Base-by-base conservation (phyloP, 2,797 vertebrate species). In the Hozukius guyotensis region DNA sequence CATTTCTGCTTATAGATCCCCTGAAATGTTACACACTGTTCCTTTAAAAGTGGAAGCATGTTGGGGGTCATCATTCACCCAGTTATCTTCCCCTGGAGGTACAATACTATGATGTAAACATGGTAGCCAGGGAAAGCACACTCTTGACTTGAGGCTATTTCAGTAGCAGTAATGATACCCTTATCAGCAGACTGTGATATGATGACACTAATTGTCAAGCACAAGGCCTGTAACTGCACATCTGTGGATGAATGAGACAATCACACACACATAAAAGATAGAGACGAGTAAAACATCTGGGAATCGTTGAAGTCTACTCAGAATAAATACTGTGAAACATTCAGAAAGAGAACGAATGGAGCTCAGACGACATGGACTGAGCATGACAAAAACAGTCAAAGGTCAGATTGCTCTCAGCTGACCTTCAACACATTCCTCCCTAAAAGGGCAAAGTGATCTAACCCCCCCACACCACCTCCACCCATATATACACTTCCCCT, bases 401-500 rank as follows among this genome's bases (percentile, higher is more conserved):
- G 67, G 86, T 78, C 83, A 80, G 7, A 59, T 52, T 31, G 42
- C 73, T 86, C 72, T 64, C 22, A 9, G 27, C 56, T 38, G 70
- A 61, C 80, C 82, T 81, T 46, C 29, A 60, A 38, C 29, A 87
- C 86, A 93, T 92, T 88, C 88, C 77, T 61, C 56, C 59, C 57
- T 59, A 84, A 92, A 94, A 92, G 86, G 46, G 53, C 90, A 93
- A 29, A 69, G 70, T 59, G 81, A 79, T 80, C 53, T 32, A 32
- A 61, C 75, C 63, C 71, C 24, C 52, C 63, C 55, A 46, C 66
- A 61, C 27, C 22, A n/a, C 31, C 9, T 4, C 16, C n/a, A 18
- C 32, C 38, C 38, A 49, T 49, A 27, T 46, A 38, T 25, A 56
- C 60, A 46, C 56, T 55, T 62, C 22, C 55, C 24, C 20, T n/a